These are phyloP conservation scores for Balanococcus diminutus DNA, from an alignment of 2,888 invertebrate species.

Conservation along the genomic window DNA sequence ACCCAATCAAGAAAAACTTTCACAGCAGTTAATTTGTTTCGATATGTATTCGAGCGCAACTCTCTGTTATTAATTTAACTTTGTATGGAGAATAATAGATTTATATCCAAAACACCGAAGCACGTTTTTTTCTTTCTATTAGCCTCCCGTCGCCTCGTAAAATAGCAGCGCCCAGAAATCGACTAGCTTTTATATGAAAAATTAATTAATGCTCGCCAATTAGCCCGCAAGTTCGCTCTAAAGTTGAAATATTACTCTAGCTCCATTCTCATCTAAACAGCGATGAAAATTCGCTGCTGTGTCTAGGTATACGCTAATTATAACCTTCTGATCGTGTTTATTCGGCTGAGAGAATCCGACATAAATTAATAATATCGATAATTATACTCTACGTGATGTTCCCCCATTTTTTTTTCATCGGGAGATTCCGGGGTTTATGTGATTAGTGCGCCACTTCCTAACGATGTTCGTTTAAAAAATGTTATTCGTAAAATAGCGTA, in stretches of 20 bases:
- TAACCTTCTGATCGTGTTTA: neutral
- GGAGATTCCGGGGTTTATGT: neutral
- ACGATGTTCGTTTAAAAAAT: neutral
- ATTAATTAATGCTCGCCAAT: constrained; percentile 12
- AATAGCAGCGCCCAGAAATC: neutral
- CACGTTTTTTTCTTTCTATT: neutral
- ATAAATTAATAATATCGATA: constrained; percentile 12
- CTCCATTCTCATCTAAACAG: neutral
- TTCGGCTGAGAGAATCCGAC: constrained; percentile 8
- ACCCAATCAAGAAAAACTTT: constrained; percentile 36
- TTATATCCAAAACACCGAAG: neutral
- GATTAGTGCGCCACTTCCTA: neutral
- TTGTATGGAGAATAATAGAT: constrained; percentile 15
- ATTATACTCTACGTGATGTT: neutral
- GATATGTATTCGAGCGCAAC: constrained; percentile 27
- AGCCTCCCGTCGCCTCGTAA: neutral
- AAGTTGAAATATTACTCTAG: neutral
- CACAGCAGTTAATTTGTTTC: constrained; percentile 18
- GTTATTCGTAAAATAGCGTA: no score
- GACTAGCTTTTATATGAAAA: neutral
- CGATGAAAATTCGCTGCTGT: neutral
- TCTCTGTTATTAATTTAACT: constrained; percentile 22
- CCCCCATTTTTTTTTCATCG: neutral
- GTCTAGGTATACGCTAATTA: neutral
- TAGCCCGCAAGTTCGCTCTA: neutral